Evolutionary conservation across 2,113 vertebrate species (phyloP).

Genomic region (Aix galericulata): DNA sequence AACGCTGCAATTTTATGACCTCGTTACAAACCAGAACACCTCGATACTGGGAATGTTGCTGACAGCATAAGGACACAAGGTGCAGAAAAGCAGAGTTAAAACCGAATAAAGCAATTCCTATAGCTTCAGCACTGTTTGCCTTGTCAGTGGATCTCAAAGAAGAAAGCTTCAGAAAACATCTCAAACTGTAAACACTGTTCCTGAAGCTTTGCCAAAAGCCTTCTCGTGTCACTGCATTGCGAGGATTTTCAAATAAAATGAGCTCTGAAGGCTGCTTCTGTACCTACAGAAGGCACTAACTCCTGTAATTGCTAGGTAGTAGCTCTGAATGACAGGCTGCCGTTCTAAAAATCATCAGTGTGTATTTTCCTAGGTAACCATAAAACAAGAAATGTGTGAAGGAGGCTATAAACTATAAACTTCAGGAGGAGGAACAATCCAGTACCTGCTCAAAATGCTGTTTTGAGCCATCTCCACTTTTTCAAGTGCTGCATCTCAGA

Average conservation of each 20-base stretch:
- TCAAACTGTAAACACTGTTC: neutral
- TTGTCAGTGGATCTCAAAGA: neutral
- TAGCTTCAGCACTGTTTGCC: neutral
- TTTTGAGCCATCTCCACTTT: neutral
- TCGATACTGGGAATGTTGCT: neutral
- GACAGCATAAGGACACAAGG: neutral
- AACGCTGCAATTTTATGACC: neutral
- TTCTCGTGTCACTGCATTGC: neutral
- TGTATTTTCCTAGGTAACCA: neutral
- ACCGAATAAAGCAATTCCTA: neutral
- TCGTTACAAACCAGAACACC: neutral
- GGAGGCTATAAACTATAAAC: neutral
- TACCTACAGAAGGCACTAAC: neutral
- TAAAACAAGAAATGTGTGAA: neutral
- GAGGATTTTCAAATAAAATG: slow-evolving; percentile 8
- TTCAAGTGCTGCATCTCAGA: neutral
- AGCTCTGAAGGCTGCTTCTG: neutral
- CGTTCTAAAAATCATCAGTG: neutral
- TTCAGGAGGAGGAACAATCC: neutral
- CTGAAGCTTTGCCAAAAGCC: slow-evolving; percentile 20
- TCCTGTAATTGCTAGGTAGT: neutral
- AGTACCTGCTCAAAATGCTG: neutral
- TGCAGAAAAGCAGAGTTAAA: neutral
- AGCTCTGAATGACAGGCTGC: neutral
- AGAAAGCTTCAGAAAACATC: neutral